Conservation (phyloP, 2,888 invertebrate genomes). For the Ashinkailepas kermadecensis region DNA sequence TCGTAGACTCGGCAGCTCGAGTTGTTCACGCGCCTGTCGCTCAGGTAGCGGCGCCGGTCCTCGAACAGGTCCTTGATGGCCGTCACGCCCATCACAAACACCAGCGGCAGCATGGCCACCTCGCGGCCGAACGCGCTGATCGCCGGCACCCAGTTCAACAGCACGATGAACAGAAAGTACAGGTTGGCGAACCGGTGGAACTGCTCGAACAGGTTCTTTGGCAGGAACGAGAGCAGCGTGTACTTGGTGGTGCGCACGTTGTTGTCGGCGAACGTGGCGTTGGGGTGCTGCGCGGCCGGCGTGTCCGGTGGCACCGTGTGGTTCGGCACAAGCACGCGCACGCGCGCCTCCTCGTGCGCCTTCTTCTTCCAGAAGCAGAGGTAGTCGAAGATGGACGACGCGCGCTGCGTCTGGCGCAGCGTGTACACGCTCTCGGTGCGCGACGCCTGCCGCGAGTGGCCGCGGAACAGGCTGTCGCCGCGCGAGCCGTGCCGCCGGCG, state of each 20-base stretch:
- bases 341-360: slow-evolving; percentile 49
- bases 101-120: slow-evolving; percentile 86
- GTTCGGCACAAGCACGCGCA: slow-evolving; percentile 65
- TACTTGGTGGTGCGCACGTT: slow-evolving; percentile 90
- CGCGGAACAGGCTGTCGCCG: slow-evolving; percentile 37
- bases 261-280: slow-evolving; percentile 71
- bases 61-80: slow-evolving; percentile 92
- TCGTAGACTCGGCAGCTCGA: slow-evolving; percentile 84
- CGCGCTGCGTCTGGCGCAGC: slow-evolving; percentile 55
- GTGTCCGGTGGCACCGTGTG: slow-evolving; percentile 74
- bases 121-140: slow-evolving; percentile 94
- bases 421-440: slow-evolving; percentile 85
- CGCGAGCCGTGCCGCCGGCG: background rate
- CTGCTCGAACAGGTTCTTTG: slow-evolving; percentile 92
- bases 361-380: slow-evolving; percentile 39
- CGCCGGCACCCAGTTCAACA: slow-evolving; percentile 90
- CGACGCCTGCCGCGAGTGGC: slow-evolving; percentile 79
- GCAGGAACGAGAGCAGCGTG: slow-evolving; percentile 83
- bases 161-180: slow-evolving; percentile 93
- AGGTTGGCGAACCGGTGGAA: slow-evolving; percentile 96
- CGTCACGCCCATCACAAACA: slow-evolving; percentile 89
- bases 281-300: slow-evolving; percentile 71
- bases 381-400: slow-evolving; percentile 35
- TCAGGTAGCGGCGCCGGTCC: slow-evolving; percentile 76
- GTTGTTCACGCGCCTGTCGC: slow-evolving; percentile 90